These are phyloP conservation scores for Margarornis squamiger DNA, from an alignment of 2,797 vertebrate species.

Conservation along the genomic window DNA sequence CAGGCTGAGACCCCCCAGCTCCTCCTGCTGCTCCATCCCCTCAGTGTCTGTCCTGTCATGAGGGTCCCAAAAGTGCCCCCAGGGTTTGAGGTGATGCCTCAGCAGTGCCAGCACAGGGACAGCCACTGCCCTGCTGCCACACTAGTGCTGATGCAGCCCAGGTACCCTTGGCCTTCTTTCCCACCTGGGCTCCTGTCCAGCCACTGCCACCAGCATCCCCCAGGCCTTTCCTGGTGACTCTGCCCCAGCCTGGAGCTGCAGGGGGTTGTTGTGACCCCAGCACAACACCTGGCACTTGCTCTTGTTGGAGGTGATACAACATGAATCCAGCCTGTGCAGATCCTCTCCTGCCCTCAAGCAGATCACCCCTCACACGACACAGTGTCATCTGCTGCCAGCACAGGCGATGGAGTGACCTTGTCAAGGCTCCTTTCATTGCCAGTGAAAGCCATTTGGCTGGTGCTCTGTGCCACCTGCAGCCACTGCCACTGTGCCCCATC, in stretches of 20 bases:
- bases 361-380: background rate
- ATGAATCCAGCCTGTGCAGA: background rate
- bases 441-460: background rate
- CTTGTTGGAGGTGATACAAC: rapidly evolving
- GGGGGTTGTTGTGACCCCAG: background rate
- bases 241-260: background rate
- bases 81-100: background rate
- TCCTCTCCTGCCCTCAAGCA: background rate
- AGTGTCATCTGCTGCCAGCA: background rate
- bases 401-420: background rate
- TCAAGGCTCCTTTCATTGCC: background rate
- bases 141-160: background rate
- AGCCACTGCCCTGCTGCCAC: background rate
- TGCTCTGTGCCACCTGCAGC: background rate
- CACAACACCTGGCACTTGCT: rapidly evolving
- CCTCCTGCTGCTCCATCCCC: background rate
- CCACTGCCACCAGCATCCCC: background rate
- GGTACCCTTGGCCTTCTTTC: background rate
- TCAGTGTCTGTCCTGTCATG: background rate
- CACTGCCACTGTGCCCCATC: background rate
- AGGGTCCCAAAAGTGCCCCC: background rate
- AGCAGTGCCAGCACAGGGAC: background rate
- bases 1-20: background rate
- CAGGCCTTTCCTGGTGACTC: background rate
- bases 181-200: background rate